Evolutionary conservation across 2,888 invertebrate genomes (phyloP).

Genomic region (Platycheirus albimanus): DNA sequence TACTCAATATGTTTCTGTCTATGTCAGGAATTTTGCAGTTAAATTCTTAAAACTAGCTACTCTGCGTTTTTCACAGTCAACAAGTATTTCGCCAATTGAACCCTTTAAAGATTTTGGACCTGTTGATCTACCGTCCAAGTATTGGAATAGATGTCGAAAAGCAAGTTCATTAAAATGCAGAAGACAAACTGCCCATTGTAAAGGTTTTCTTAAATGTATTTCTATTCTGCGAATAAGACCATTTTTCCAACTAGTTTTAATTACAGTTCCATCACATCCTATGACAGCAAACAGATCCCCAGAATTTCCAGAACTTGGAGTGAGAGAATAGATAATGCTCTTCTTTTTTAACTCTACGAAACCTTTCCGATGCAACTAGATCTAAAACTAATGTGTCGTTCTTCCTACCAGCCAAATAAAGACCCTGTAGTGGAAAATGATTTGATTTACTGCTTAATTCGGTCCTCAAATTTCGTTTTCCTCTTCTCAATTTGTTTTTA

Average conservation of each 20-base stretch:
- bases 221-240: background rate
- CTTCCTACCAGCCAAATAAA: slow-evolving; percentile 3
- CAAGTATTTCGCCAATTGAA: too few relatives aligned
- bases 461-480: background rate
- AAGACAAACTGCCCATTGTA: background rate
- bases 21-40: background rate
- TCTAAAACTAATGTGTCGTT: background rate
- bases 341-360: background rate
- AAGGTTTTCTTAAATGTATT: background rate
- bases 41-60: background rate
- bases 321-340: too few relatives aligned
- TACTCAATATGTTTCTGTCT: background rate
- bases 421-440: background rate
- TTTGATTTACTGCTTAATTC: background rate
- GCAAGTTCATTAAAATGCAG: background rate
- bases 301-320: too few relatives aligned
- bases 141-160: background rate
- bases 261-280: background rate
- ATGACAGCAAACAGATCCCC: background rate
- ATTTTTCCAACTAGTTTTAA: background rate
- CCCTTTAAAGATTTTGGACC: too few relatives aligned
- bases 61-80: background rate
- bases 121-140: too few relatives aligned
- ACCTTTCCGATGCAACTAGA: background rate
- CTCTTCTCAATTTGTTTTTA: background rate